Base-by-base conservation (phyloP, 2,113 vertebrate genomes). In the Archocentrus centrarchus region DNA sequence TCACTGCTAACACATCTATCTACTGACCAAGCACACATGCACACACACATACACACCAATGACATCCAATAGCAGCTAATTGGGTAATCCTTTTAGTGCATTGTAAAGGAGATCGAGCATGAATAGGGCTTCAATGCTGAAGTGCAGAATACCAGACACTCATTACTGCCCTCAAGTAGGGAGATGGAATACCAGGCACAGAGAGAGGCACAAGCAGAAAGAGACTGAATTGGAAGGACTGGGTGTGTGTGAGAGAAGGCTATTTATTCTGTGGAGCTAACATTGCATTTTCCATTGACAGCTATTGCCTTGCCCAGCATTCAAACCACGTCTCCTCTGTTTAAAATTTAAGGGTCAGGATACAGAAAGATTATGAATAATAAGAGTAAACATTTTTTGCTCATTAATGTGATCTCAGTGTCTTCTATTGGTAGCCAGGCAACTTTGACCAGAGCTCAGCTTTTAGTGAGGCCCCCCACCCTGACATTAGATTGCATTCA, bases 41-140 rank as follows among this genome's bases (percentile, higher is more conserved):
- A 1, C 59, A 27, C 82, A 7, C 57, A 32, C 37, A 11, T 27
- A 50, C 79, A 59, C 18, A 37, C 84, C 86, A 88, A 68, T 79
- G 80, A 82, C 89, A 89, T 85, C 90, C 92, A 94, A 91, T 91
- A 90, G 90, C 61, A 88, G 91, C 94, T 94, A 95, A 94, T 94
- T 95, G 93, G 90, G 84, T 94, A 94, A 94, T 95, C 93, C 92
- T 92, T 93, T 94, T 94, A 93, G 92, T 87, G 90, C 87, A 93
- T 95, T 94, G 93, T 94, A 88, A 92, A 93, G 89, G 89, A 93
- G 92, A 93, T 92, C 87, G 88, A 93, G 91, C 93, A 92, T 93
- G 93, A 95, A 93, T 91, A 78, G 90, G 79, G 61, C 84, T 89
- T 91, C 88, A 79, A 22, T 87, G 85, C 64, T 89, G 89, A 92